Base-by-base conservation (phyloP, 2,797 vertebrate genomes). In the Hybognathus amarus region DNA sequence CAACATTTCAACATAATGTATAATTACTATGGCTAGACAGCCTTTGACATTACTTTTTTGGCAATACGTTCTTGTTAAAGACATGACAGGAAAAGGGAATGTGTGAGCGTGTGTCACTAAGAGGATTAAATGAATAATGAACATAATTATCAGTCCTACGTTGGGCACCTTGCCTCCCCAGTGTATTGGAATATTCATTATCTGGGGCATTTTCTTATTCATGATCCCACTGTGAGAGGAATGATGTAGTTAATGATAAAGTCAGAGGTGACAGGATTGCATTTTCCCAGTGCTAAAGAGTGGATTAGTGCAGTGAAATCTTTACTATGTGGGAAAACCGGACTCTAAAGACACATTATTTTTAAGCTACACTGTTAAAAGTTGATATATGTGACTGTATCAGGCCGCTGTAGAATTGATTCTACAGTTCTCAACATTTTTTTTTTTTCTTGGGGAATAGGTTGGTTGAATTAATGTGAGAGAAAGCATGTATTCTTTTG, bases 61-160 rank as follows among this genome's bases (percentile, higher is more conserved):
- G 47, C 73, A 68, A 38, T 71, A 73, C 74, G 56, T 80, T 82
- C 76, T 79, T 79, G 50, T 82, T 83, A 74, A 73, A 88, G 70
- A 83, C 66, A 80, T 71, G 67, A 27, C 33, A 22, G 50, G 47
- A 67, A 83, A 77, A 45, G 74, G 22, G 79, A 77, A 76, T 38
- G 45, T 70, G 78, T 67, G 76, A 68, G 45, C 4, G 27, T 68
- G 79, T 76, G 81, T 87, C 85, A 68, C 63, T 64, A 81, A 67
- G 64, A 82, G 82, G 88, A 89, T 88, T 88, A 86, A 71, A 75
- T 54, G 74, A 83, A 88, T 87, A 87, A 86, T 88, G 79, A 88
- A 79, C 82, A 85, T 61, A 80, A 83, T 84, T 85, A 88, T 88
- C 82, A 87, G 84, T 68, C 80, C 36, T 66, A 87, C 82, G 24